Evolutionary conservation across 1,140 invertebrate genomes (phyloP).

Genomic region (Meloidogyne exigua): DNA sequence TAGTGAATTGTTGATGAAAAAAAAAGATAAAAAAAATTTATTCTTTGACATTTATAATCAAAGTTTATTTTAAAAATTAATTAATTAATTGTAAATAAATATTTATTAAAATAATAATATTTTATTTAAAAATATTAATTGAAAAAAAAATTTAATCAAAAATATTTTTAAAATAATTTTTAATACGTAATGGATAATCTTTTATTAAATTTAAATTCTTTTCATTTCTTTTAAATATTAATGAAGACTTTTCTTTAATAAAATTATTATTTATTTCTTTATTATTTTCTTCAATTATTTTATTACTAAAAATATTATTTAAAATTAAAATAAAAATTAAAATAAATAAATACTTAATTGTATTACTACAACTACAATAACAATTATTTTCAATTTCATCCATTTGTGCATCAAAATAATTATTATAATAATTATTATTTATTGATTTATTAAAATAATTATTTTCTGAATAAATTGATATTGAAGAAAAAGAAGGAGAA

Average conservation of each 20-base stretch:
- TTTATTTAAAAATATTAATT: not conserved
- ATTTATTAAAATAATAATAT: not conserved
- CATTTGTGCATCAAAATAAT: slow-evolving; percentile 2
- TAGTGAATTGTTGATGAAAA: no score
- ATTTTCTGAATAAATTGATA: slow-evolving; percentile 1
- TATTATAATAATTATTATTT: not conserved
- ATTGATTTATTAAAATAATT: not conserved
- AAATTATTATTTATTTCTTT: not conserved
- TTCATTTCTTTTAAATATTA: not conserved
- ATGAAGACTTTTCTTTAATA: not conserved
- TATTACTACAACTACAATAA: no score
- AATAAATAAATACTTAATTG: no score
- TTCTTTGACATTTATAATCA: not conserved
- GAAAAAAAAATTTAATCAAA: not conserved
- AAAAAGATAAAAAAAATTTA: not conserved
- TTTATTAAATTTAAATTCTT: not conserved
- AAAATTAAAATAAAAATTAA: no score
- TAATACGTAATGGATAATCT: not conserved
- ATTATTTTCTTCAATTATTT: not conserved
- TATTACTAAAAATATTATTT: no score
- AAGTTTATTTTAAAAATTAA: not conserved
- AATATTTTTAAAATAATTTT: not conserved
- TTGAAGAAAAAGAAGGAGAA: not conserved
- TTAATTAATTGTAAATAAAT: not conserved
- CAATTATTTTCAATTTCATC: not conserved